These are phyloP conservation scores for Hirudinaria manillensis DNA, from an alignment of 2,888 invertebrate genomes.

Conservation along the genomic window DNA sequence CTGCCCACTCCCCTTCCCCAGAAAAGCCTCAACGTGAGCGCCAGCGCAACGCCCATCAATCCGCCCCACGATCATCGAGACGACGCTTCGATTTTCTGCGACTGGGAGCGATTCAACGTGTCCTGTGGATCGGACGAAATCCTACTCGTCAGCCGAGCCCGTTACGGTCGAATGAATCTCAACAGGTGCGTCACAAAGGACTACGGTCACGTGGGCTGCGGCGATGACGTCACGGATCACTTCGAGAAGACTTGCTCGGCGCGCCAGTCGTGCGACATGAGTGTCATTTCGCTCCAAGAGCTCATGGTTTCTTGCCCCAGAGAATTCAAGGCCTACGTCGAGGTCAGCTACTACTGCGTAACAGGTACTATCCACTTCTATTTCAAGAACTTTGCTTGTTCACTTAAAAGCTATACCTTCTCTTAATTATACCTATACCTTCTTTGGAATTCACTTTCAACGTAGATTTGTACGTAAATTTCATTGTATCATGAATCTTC, in stretches of 20 bases:
- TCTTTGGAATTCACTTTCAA: not conserved
- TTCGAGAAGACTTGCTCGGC: conserved; percentile 26
- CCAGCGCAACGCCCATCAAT: not conserved
- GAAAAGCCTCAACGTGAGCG: not conserved
- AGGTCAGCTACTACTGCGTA: conserved; percentile 26
- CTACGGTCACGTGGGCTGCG: conserved; percentile 31
- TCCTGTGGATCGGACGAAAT: conserved; percentile 20
- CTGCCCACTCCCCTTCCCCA: too few species aligned
- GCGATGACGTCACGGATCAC: conserved; percentile 24
- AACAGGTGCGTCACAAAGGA: conserved; percentile 29
- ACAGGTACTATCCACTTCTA: conserved; percentile 6
- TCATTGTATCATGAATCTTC: too few species aligned
- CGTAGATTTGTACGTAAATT: too few species aligned
- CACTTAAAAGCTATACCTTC: not conserved
- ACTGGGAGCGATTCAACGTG: conserved; percentile 29
- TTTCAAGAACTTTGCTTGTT: not conserved
- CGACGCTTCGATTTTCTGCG: conserved; percentile 22
- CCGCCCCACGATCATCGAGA: not conserved
- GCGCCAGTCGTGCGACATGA: conserved; percentile 16
- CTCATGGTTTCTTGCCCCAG: conserved; percentile 17
- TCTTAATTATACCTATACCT: not conserved
- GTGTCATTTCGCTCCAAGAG: conserved; percentile 27
- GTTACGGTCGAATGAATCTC: conserved; percentile 30
- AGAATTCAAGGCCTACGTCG: conserved; percentile 30
- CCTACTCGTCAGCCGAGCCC: conserved; percentile 11